Evolutionary conservation across 2,888 invertebrate species (phyloP).

Genomic region (Hetaerina titia): DNA sequence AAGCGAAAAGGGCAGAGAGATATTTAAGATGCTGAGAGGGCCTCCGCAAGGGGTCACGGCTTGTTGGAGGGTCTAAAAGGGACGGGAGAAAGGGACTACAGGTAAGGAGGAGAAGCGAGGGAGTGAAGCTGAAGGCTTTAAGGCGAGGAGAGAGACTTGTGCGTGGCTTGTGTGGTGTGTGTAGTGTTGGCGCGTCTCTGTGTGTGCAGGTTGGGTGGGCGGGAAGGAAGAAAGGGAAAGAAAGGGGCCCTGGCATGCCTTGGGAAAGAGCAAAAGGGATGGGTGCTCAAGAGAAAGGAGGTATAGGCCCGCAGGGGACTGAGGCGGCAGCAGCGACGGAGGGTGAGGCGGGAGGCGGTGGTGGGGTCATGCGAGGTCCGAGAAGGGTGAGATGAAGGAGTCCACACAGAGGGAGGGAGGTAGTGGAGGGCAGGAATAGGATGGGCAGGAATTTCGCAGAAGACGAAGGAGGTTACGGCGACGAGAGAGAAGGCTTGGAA

Average conservation of each 20-base stretch:
- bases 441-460: constrained; percentile 8
- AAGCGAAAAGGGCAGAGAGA: constrained; percentile 11
- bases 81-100: background rate
- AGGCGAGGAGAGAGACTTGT: background rate
- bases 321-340: background rate
- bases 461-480: background rate
- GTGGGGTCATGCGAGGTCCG: background rate
- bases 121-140: background rate
- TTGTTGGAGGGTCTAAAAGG: background rate
- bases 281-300: constrained; percentile 35
- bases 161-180: no score
- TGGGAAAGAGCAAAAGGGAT: constrained; percentile 32
- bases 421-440: background rate
- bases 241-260: background rate
- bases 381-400: background rate
- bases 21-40: constrained; percentile 48
- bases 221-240: background rate
- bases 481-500: background rate
- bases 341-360: background rate
- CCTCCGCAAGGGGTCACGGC: background rate
- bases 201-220: background rate
- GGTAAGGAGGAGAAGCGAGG: background rate
- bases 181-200: background rate
- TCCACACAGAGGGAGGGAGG: background rate
- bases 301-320: background rate